These are phyloP conservation scores for Carduelis carduelis DNA, from an alignment of 2,797 vertebrate species.

Conservation along the genomic window DNA sequence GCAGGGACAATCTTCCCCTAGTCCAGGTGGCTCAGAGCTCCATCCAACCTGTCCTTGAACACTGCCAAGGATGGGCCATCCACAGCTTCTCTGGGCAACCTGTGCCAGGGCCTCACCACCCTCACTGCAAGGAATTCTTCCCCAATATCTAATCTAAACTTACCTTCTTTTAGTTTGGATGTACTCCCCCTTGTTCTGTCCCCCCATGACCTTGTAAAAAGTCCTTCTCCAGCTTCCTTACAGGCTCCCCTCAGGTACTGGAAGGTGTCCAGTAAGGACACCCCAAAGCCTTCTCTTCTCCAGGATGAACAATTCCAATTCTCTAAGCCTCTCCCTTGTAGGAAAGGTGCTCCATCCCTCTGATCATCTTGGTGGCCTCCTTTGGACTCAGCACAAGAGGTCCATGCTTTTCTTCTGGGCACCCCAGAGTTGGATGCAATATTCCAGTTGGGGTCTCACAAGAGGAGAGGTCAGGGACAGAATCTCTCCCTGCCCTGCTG, in stretches of 20 bases:
- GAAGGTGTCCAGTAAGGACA: not conserved
- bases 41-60: not conserved
- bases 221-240: not conserved
- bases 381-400: accelerated
- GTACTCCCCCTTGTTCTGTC: not conserved
- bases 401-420: not conserved
- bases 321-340: not conserved
- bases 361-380: not conserved
- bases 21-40: not conserved
- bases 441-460: not conserved
- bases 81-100: not conserved
- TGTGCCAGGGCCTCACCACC: not conserved
- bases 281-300: not conserved
- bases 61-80: not conserved
- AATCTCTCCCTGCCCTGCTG: not conserved
- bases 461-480: accelerated
- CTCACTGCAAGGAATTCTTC: not conserved
- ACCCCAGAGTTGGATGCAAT: not conserved
- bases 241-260: not conserved
- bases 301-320: not conserved
- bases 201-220: not conserved
- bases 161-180: not conserved
- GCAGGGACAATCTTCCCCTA: not conserved
- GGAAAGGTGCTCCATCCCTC: not conserved
- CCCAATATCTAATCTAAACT: not conserved